phyloP scores from a whole-genome alignment of 2,888 invertebrate genomes.

The Zelleria hepariella region DNA sequence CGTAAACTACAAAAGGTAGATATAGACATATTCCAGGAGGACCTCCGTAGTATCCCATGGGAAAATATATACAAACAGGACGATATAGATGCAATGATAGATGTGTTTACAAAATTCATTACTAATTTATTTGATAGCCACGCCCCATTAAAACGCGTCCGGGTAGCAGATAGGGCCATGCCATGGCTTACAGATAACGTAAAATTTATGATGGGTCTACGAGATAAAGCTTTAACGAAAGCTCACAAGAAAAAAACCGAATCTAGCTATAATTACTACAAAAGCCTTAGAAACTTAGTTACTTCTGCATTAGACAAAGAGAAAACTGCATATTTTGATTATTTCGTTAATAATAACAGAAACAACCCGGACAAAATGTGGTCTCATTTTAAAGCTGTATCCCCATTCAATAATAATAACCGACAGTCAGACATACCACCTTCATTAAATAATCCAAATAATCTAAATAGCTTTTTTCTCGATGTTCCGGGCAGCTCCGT shows the following conservation, averaged over 20 bases:
- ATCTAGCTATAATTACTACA: not conserved
- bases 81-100: not conserved
- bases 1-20: not conserved
- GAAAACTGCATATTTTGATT: not conserved
- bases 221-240: not conserved
- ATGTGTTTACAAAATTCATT: not conserved
- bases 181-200: not conserved
- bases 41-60: not conserved
- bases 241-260: not conserved
- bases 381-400: not conserved
- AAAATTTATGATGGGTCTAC: not conserved
- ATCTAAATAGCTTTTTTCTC: not conserved
- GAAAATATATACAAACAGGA: not conserved
- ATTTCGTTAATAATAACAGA: not conserved
- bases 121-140: not conserved
- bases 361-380: not conserved
- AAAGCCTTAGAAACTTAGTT: not conserved
- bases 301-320: not conserved
- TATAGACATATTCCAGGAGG: not conserved
- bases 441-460: not conserved
- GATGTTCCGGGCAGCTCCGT: not conserved
- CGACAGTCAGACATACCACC: not conserved
- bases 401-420: not conserved
- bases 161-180: not conserved
- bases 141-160: not conserved